Base-by-base conservation (phyloP, 1,140 invertebrate genomes). In the Palaemon carinicauda region DNA sequence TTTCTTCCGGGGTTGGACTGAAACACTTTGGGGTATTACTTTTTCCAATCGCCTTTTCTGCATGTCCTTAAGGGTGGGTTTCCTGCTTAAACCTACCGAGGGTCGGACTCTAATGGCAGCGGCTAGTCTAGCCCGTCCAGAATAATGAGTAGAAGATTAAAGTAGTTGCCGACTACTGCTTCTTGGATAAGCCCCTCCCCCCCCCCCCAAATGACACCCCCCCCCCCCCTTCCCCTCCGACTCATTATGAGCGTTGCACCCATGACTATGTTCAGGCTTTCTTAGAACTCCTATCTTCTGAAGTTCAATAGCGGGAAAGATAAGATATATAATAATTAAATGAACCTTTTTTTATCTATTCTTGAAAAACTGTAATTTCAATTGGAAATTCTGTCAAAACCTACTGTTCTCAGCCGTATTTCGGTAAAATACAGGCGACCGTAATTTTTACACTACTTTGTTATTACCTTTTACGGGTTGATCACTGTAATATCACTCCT, bases 81-180 rank as follows among this genome's bases (percentile, higher is more conserved):
- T 86, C 75, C 73, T 80, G 77, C 77, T 60, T 86, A 86, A 86
- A 86, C 84, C 84, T 80, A 86, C 80, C 74, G 84, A 73, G 73
- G 50, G 77, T 73, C 80, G 84, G 84, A 41, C 56, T 52, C 84
- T 86, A 86, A 86, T 86, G 84, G 84, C 56, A 24, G 41, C 41
- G 41, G 77, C 56, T 52, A 73, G 77, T 73, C 84, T 71, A 80
- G 84, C 78, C n/a, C 41, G 77, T 69, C 60, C 53, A 80, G 84
- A 86, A 86, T 86, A 86, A 86, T 86, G 84, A 86, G 84, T 53
- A 31, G 56, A 52, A 73, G 84, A 86, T 86, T 86, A 86, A n/a
- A 29, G 60, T 5, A 21, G 77, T 79, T 69, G 84, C 65, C 60
- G 33, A 56, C 31, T 27, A 71, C 33, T 54, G 15, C 19, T 51